Evolutionary conservation across 2,888 invertebrate genomes (phyloP), one percentile per base, ranked within the genome.

Genomic region (Parthenolecanium corni): DNA sequence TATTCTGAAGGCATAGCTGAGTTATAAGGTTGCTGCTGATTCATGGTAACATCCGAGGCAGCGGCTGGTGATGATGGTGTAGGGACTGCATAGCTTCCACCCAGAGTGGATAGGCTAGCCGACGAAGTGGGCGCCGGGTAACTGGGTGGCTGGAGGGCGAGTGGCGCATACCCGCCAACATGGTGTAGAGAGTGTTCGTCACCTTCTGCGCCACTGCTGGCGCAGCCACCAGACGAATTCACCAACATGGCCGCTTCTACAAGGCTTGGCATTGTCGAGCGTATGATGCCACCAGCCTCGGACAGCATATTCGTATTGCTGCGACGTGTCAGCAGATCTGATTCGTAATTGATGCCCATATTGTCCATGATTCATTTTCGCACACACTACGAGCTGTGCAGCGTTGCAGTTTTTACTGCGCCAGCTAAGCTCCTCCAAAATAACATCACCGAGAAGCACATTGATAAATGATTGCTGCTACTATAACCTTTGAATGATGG

Each of bases 201-300:
- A 5, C 42, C 52, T 31, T 62, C 62, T 6, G 54, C 31, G 25
- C n/a, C n/a, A n/a, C n/a, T n/a, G n/a, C 61, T 64, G 12, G 44
- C 57, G 38, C 52, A 25, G 5, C 4, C 54, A 1, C 53, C 53
- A 9, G n/a, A 21, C 14, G 38, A 36, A 12, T 49, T 61, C n/a
- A 66, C 66, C 31, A 66, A 52, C 65, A 66, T 62, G 12, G 66
- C 65, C 1, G 65, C 54, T 21, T 63, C 63, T 16, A 63, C 63
- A 12, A 63, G 23, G 23, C 63, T 63, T 9, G 63, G 63, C 63
- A 63, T 63, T n/a, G 63, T 54, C 54, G 63, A 63, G 11, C 63
- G 16, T 16, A 63, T 63, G 1, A 63, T 63, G n/a, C 62, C 62
- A 20, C 44, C 53, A 11, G 63, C 53, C 21, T 63, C 63, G 3